phyloP scores from a whole-genome alignment of 1,140 invertebrate genomes.

The Euura saliciscinereae region DNA sequence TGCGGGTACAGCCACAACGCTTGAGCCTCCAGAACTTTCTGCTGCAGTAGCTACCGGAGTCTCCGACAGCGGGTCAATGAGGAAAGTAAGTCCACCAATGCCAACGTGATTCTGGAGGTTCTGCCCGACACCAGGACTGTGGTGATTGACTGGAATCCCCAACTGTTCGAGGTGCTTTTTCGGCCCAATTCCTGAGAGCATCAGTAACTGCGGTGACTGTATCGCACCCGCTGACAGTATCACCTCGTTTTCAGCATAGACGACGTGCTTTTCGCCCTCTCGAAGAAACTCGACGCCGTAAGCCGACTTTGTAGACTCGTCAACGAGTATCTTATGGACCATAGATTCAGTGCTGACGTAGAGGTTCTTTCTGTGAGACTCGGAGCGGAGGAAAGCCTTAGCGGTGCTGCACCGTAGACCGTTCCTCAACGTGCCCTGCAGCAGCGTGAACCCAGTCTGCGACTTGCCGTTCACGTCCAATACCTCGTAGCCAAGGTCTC shows the following conservation, averaged over 20 bases:
- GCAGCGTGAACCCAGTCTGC: slow-evolving; percentile 67
- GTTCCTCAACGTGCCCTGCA: slow-evolving; percentile 73
- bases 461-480: slow-evolving; percentile 67
- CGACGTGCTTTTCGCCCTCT: slow-evolving; percentile 54
- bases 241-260: slow-evolving; percentile 62
- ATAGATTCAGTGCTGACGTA: slow-evolving; percentile 71
- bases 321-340: slow-evolving; percentile 72
- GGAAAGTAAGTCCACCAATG: slow-evolving; percentile 70
- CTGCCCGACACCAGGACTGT: slow-evolving; percentile 77
- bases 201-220: slow-evolving; percentile 66
- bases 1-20: slow-evolving; percentile 56
- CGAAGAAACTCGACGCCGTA: slow-evolving; percentile 72
- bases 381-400: slow-evolving; percentile 71
- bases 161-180: slow-evolving; percentile 55
- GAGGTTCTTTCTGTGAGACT: slow-evolving; percentile 69
- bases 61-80: slow-evolving; percentile 66
- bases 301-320: slow-evolving; percentile 65
- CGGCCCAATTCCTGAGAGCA: slow-evolving; percentile 67
- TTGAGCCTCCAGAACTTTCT: too few species aligned
- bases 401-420: slow-evolving; percentile 74
- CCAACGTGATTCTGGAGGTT: slow-evolving; percentile 83
- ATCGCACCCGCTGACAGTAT: slow-evolving; percentile 65
- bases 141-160: slow-evolving; percentile 63
- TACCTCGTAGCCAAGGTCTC: slow-evolving; percentile 62
- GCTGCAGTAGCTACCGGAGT: slow-evolving; percentile 53